phyloP scores from a whole-genome alignment of 2,797 vertebrate species.

The Lerista edwardsae region DNA sequence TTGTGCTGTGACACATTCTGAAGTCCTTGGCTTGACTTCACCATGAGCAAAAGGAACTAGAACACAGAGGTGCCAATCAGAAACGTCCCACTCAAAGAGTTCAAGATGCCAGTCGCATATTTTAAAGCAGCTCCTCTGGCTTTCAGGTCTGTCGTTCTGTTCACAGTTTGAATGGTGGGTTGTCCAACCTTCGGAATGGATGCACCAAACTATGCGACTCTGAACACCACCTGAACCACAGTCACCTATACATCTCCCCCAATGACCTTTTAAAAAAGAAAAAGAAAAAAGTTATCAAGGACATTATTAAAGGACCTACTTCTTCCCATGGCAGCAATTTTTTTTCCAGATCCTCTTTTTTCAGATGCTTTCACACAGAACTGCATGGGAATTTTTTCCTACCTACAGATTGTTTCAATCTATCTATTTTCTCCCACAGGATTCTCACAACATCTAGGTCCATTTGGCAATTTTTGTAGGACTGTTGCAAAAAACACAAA shows the following conservation, averaged over 20 bases:
- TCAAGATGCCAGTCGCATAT: conserved; percentile 95
- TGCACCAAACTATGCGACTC: conserved; percentile 90
- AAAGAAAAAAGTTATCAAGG: conserved; percentile 46
- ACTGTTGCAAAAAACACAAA: background rate
- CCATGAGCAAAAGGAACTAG: conserved; percentile 74
- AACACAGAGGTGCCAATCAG: conserved; percentile 87
- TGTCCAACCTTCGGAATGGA: conserved; percentile 92
- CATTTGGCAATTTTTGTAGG: background rate
- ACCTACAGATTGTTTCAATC: background rate
- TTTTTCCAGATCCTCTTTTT: background rate
- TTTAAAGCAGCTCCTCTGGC: conserved; percentile 90
- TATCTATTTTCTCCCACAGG: background rate
- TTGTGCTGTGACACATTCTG: conserved; percentile 89
- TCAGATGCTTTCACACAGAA: background rate
- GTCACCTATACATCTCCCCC: conserved; percentile 91
- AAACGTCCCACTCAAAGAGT: conserved; percentile 92
- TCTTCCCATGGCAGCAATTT: too few relatives aligned
- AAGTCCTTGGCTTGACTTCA: conserved; percentile 71
- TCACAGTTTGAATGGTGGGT: conserved; percentile 89
- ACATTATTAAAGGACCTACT: background rate
- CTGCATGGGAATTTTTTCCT: background rate
- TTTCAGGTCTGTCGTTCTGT: conserved; percentile 83
- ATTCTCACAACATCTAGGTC: background rate
- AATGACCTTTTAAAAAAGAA: conserved; percentile 84
- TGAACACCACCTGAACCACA: conserved; percentile 90